phyloP scores from a whole-genome alignment of 2,797 vertebrate genomes.

The Tiaroga cobitis region DNA sequence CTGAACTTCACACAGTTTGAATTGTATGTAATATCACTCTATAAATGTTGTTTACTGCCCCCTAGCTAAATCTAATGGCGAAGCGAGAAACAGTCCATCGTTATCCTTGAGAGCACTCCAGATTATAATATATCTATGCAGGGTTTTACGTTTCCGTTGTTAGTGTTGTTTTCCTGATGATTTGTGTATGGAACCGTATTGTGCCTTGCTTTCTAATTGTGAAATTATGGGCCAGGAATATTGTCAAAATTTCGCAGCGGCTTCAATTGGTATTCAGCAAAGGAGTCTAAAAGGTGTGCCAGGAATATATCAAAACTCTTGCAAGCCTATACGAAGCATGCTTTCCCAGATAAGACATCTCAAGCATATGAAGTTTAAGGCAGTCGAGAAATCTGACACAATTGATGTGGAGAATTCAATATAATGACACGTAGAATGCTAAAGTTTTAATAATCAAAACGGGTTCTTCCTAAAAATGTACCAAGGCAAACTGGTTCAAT shows the following conservation, averaged over 20 bases:
- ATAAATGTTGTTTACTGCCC: conserved; percentile 41
- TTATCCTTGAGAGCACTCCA: conserved; percentile 38
- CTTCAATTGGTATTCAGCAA: conserved; percentile 41
- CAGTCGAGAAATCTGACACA: conserved; percentile 4
- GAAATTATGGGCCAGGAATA: conserved; percentile 36
- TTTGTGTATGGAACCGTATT: conserved; percentile 20
- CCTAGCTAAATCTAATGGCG: conserved; percentile 24
- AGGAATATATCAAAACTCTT: conserved; percentile 23
- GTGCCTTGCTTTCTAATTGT: conserved; percentile 47
- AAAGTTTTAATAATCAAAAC: background rate
- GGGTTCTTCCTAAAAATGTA: background rate
- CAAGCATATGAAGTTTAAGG: conserved; percentile 21
- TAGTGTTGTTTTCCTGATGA: conserved; percentile 1
- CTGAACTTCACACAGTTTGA: conserved; percentile 36
- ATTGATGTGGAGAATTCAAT: conserved; percentile 14
- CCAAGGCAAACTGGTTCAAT: background rate
- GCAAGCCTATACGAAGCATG: background rate
- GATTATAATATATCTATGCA: conserved; percentile 1
- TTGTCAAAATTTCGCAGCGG: conserved; percentile 20
- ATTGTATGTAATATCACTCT: conserved; percentile 16
- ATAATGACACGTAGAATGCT: background rate
- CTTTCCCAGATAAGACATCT: conserved; percentile 32
- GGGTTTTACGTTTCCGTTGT: conserved; percentile 13
- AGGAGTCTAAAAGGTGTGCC: conserved; percentile 9
- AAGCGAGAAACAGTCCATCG: conserved; percentile 18